Evolutionary conservation across 2,797 vertebrate species (phyloP).

Genomic region (Mormyrus hasselquistii): DNA sequence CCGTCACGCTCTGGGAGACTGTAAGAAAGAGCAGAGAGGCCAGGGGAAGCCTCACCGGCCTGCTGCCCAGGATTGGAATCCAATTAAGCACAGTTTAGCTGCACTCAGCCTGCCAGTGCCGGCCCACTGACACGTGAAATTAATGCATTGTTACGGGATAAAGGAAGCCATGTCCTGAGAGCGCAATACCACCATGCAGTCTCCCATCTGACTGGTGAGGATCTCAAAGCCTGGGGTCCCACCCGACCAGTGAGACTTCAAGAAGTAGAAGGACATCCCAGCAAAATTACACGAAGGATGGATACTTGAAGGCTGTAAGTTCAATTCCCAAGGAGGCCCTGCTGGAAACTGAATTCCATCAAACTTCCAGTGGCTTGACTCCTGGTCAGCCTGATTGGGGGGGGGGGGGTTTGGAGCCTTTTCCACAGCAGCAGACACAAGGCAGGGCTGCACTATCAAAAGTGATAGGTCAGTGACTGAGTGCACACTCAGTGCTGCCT

Average conservation of each 20-base stretch:
- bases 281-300: not conserved
- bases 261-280: not conserved
- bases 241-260: not conserved
- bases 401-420: not conserved
- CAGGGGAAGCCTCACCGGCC: constrained; percentile 47
- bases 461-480: not conserved
- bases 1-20: constrained; percentile 62
- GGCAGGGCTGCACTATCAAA: not conserved
- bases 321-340: not conserved
- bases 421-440: not conserved
- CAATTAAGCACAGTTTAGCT: constrained; percentile 72
- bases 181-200: constrained; percentile 39
- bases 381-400: not conserved
- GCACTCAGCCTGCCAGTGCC: constrained; percentile 59
- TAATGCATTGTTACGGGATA: constrained; percentile 62
- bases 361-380: not conserved
- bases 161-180: constrained; percentile 51
- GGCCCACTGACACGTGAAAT: constrained; percentile 72
- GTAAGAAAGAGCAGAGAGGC: constrained; percentile 44
- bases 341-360: not conserved
- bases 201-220: constrained; percentile 34
- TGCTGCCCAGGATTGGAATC: constrained; percentile 64
- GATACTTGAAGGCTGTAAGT: not conserved
- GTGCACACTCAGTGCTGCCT: not conserved
- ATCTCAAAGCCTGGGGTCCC: not conserved